Evolutionary conservation across 2,113 vertebrate genomes (phyloP).

Genomic region (Australoheros scitulus): DNA sequence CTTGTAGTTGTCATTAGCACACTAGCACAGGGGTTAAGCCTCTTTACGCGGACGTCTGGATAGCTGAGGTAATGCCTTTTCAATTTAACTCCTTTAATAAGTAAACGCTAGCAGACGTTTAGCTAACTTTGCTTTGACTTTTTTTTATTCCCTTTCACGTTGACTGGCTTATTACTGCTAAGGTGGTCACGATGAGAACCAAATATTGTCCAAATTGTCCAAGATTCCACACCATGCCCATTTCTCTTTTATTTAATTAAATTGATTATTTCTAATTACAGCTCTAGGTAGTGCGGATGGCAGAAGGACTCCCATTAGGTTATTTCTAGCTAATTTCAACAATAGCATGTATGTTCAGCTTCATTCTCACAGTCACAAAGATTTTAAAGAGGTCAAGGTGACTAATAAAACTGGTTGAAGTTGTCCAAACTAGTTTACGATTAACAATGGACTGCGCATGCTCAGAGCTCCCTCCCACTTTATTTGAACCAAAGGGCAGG

Average conservation of each 20-base stretch:
- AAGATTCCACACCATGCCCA: neutral
- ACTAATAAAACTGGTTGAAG: neutral
- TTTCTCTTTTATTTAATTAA: no score
- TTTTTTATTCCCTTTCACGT: neutral
- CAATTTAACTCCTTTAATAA: neutral
- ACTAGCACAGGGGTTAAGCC: neutral
- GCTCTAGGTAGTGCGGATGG: neutral
- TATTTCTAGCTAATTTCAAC: neutral
- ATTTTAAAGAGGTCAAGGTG: neutral
- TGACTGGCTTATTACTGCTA: neutral
- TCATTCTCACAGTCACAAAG: neutral
- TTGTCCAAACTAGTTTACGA: neutral
- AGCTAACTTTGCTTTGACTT: neutral
- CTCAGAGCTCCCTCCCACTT: neutral
- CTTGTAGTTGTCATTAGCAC: neutral
- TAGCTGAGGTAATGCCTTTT: neutral
- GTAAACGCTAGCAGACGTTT: neutral
- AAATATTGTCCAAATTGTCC: neutral
- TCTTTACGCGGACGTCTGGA: neutral
- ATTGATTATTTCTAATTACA: neutral
- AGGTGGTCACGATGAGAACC: neutral
- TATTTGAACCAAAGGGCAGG: neutral
- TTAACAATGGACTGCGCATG: neutral
- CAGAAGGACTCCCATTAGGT: neutral
- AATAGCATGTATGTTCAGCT: neutral